Conservation (phyloP, 2,888 invertebrate species). For the Drosophila suboccidentalis region DNA sequence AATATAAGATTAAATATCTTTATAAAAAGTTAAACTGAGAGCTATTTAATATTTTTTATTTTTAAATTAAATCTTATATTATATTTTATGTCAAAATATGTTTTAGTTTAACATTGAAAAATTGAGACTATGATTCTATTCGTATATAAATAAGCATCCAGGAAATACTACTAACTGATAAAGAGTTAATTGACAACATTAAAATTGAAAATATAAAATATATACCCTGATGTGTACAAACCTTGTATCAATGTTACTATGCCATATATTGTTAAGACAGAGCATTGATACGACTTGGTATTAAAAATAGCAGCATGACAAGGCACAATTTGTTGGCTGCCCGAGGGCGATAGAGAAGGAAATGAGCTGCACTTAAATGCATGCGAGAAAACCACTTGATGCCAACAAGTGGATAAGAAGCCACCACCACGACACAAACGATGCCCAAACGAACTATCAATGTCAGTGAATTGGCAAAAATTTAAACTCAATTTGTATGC, state of each 20-base stretch:
- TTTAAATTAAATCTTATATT: too few species aligned
- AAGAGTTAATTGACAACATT: too few species aligned
- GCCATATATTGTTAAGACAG: conserved; percentile 2
- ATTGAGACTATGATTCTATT: too few species aligned
- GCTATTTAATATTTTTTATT: too few species aligned
- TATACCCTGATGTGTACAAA: background rate
- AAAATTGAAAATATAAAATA: too few species aligned
- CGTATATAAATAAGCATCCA: too few species aligned
- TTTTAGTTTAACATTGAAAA: too few species aligned
- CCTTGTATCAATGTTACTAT: background rate
- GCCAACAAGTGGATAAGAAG: conserved; percentile 82
- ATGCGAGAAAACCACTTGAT: conserved; percentile 81
- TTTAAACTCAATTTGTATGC: conserved; percentile 80
- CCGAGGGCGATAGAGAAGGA: conserved; percentile 73
- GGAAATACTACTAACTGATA: too few species aligned
- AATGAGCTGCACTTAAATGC: conserved; percentile 80
- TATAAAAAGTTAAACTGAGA: too few species aligned
- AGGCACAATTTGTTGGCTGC: conserved; percentile 52
- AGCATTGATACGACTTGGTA: conserved; percentile 43
- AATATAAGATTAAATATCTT: too few species aligned
- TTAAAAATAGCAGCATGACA: conserved; percentile 73
- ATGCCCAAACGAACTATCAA: conserved; percentile 82
- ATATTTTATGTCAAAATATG: too few species aligned
- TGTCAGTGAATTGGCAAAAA: conserved; percentile 82
- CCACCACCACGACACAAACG: conserved; percentile 82